These are phyloP conservation scores for Clinocottus analis DNA, from an alignment of 2,113 vertebrate species.

Conservation along the genomic window DNA sequence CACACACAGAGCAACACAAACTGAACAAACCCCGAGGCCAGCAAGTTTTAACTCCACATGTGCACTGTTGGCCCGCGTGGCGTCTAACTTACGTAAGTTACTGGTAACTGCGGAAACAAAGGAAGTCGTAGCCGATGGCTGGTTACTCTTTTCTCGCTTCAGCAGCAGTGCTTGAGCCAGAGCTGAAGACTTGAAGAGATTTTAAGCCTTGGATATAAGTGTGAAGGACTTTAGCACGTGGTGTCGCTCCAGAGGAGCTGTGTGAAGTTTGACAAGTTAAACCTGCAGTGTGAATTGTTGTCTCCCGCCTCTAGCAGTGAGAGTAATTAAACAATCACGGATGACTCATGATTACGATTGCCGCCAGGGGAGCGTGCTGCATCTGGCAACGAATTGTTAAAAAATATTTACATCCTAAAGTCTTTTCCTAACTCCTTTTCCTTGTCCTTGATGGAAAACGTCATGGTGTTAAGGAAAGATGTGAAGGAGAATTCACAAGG, in stretches of 20 bases:
- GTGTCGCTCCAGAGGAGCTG: not conserved
- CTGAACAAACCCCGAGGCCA: conserved; percentile 12
- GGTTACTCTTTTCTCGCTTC: not conserved
- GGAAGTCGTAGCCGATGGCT: not conserved
- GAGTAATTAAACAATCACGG: no score
- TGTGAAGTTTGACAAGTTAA: not conserved
- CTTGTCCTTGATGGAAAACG: no score
- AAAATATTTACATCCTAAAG: no score
- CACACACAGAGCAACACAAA: conserved; percentile 29
- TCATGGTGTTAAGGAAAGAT: no score
- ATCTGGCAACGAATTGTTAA: no score
- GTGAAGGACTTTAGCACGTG: not conserved
- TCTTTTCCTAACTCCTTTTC: no score
- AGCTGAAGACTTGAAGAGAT: not conserved
- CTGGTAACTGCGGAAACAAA: not conserved
- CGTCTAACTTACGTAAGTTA: not conserved
- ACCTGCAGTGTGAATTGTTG: not conserved
- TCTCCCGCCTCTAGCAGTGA: no score
- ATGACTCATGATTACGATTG: no score
- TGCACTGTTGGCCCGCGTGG: not conserved
- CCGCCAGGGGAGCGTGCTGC: no score
- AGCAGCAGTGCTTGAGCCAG: not conserved
- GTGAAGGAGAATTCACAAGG: no score
- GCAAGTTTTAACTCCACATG: not conserved
- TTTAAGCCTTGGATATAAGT: not conserved